Evolutionary conservation across 2,113 vertebrate genomes (phyloP).

Genomic region (Ancistrus triradiatus): DNA sequence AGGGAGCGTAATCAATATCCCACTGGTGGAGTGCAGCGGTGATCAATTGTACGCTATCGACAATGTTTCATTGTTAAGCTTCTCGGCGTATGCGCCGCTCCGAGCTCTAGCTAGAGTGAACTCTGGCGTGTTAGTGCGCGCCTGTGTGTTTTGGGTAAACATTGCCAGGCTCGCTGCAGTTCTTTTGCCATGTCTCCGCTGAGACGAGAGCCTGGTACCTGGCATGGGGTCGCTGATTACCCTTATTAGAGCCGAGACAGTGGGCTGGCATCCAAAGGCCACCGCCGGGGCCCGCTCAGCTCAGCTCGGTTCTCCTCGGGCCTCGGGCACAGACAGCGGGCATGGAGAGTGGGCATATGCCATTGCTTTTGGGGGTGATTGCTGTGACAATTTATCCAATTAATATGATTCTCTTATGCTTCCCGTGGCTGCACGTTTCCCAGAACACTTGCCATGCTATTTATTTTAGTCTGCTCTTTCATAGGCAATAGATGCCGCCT

Average conservation of each 20-base stretch:
- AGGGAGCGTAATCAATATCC: slow-evolving; percentile 61
- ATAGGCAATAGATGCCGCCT: too few species aligned
- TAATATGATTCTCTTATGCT: slow-evolving; percentile 66
- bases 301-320: slow-evolving; percentile 6
- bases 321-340: slow-evolving; percentile 14
- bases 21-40: slow-evolving; percentile 59
- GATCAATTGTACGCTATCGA: slow-evolving; percentile 67
- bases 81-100: slow-evolving; percentile 30
- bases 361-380: slow-evolving; percentile 89
- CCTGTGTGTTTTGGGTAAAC: slow-evolving; percentile 80
- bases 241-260: slow-evolving; percentile 93
- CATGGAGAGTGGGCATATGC: slow-evolving; percentile 48
- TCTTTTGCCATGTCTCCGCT: slow-evolving; percentile 81
- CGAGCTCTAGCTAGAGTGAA: slow-evolving; percentile 26
- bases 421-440: neutral
- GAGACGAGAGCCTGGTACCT: slow-evolving; percentile 83
- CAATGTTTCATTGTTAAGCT: slow-evolving; percentile 65
- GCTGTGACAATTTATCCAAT: slow-evolving; percentile 82
- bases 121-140: slow-evolving; percentile 18
- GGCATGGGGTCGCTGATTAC: slow-evolving; percentile 96
- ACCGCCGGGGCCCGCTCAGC: slow-evolving; percentile 85
- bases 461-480: too few species aligned
- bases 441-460: too few species aligned
- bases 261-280: slow-evolving; percentile 90
- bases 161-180: slow-evolving; percentile 63